Evolutionary conservation across 2,888 invertebrate species (phyloP).

Genomic region (Drosophila eohydei): DNA sequence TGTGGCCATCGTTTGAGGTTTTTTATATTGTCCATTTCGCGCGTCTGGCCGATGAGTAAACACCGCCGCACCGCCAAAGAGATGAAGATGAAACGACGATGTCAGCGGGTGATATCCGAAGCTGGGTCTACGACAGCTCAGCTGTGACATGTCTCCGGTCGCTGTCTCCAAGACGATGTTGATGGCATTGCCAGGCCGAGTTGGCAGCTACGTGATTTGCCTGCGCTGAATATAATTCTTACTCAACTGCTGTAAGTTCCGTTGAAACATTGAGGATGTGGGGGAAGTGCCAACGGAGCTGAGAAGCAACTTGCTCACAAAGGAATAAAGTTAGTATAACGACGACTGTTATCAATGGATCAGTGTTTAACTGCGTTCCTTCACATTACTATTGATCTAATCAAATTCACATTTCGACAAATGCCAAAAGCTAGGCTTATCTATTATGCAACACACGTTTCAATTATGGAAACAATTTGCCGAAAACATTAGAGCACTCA

Average conservation of each 20-base stretch:
- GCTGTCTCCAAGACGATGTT: conserved; percentile 38
- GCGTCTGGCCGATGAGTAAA: conserved; percentile 72
- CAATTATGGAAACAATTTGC: conserved; percentile 74
- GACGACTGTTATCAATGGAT: not conserved
- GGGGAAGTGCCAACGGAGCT: not conserved
- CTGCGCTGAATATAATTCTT: conserved; percentile 60
- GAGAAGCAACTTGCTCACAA: conserved; percentile 21
- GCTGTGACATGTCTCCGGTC: conserved; percentile 42
- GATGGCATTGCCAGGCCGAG: conserved; percentile 51
- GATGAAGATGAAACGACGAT: conserved; percentile 71
- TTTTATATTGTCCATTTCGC: conserved; percentile 57
- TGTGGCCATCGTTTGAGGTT: conserved; percentile 58
- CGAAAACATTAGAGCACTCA: conserved; percentile 35
- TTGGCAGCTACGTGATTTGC: conserved; percentile 71
- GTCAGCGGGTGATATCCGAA: conserved; percentile 71
- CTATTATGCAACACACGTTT: conserved; percentile 65
- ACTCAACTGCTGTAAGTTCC: conserved; percentile 56
- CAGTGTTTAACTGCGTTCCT: not conserved
- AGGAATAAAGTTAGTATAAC: conserved; percentile 31
- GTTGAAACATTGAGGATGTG: conserved; percentile 32
- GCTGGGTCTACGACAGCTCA: conserved; percentile 34
- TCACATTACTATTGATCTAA: conserved; percentile 2
- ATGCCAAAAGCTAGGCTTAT: not conserved
- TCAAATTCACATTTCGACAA: conserved; percentile 3
- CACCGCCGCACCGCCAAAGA: conserved; percentile 67